Conservation (phyloP, 2,113 vertebrate species). For the Tiliqua scincoides region DNA sequence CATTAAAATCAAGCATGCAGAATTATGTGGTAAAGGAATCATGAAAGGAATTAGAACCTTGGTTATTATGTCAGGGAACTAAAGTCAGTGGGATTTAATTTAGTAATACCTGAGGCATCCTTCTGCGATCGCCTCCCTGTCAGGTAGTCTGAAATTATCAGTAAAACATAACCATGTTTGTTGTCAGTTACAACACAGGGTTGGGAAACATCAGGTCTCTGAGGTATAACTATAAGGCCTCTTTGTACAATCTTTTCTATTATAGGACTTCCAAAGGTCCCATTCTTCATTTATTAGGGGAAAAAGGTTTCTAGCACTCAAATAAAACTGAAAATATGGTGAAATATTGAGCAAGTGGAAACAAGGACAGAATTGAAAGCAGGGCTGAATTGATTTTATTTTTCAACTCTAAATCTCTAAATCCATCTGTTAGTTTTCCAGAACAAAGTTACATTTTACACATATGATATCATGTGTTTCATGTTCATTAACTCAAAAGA, state of each 20-base stretch:
- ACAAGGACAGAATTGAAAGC: not conserved
- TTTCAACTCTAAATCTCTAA: not conserved
- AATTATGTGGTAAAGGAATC: conserved; percentile 32
- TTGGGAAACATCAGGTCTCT: not conserved
- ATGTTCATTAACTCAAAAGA: not conserved
- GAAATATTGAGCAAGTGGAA: not conserved
- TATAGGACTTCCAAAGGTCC: not conserved
- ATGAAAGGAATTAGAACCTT: conserved; percentile 32
- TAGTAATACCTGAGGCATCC: conserved; percentile 82
- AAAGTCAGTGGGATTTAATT: conserved; percentile 33
- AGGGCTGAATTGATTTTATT: not conserved
- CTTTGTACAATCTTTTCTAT: not conserved
- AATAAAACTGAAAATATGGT: not conserved
- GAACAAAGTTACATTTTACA: not conserved
- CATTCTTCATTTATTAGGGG: not conserved
- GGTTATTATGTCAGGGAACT: conserved; percentile 26
- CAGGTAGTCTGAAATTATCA: conserved; percentile 83
- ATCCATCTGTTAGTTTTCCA: not conserved
- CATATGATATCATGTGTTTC: not conserved
- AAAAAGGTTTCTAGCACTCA: not conserved
- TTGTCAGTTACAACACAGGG: conserved; percentile 9
- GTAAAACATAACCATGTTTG: conserved; percentile 53
- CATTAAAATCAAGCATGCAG: conserved; percentile 51
- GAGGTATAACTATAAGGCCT: not conserved
- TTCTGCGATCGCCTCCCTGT: conserved; percentile 79